Base-by-base conservation (phyloP, 1,140 invertebrate species). In the Odontomachus brunneus region DNA sequence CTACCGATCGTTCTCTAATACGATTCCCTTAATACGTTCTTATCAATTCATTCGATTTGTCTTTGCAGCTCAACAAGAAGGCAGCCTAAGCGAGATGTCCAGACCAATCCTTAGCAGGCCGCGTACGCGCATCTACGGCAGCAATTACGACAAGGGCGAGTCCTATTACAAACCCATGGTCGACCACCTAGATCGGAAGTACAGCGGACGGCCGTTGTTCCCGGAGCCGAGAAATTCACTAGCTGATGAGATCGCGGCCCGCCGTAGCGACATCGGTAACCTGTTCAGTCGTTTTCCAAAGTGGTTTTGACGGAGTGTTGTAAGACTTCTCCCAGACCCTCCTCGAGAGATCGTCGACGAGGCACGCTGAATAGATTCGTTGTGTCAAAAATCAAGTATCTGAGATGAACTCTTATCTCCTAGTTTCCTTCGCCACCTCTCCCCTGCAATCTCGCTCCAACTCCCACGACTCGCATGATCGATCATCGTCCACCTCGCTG, bases 131-230 rank as follows among this genome's bases (percentile, higher is more conserved):
- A 96, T 97, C 83, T 97, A 97, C 90, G 96, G 97, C 89, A 97
- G 96, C 91, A 97, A 97, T 90, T 97, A 97, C 92, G 96, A 97
- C 93, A 96, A 97, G 91, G 96, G 97, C 59, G 96, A 97, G 91
- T 96, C 96, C 85, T 97, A 97, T 91, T 97, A 97, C 93, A 96
- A 96, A 83, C 95, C 96, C 15, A 96, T 96, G 85, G 94, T 97
- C 24, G 96, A 97, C 91, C 94, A 96, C 74, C 92, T 97, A 86
- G 96, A 97, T 91, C 95, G 96, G 73, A 97, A 97, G 92, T 95
- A 95, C 85, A 95, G 95, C 44, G 94, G 94, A 3, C 93, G 91
- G 60, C 95, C 91, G 65, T 91, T 93, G 53, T 95, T 94, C 53
- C 91, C 94, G 48, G 94, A 94, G 85, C 90, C 92, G 82, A 92